A percentile compares a stretch with the other conserved stretches of the same genome.
These are phyloP conservation scores for Papilio helenus DNA, from an alignment of 1,140 invertebrate species.

Conservation along the genomic window DNA sequence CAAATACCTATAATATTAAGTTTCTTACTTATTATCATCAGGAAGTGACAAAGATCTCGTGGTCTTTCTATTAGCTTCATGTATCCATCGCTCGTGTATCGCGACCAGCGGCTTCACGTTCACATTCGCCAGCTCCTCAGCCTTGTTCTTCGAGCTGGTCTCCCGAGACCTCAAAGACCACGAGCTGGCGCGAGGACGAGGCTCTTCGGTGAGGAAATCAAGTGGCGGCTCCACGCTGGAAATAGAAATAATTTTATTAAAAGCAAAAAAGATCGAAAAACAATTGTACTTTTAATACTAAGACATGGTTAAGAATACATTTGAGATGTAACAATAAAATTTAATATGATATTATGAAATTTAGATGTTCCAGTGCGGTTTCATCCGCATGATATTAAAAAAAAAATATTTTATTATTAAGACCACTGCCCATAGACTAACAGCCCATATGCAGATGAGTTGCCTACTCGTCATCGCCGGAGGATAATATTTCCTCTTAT, in stretches of 20 bases:
- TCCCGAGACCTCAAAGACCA: constrained; percentile 48
- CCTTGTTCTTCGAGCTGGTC: constrained; percentile 42
- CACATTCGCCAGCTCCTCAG: constrained; percentile 64
- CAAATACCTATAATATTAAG: neutral
- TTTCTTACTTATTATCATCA: constrained; percentile 61
- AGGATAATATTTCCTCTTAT: no score
- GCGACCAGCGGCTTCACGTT: constrained; percentile 79
- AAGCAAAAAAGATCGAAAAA: no score
- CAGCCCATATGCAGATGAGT: no score
- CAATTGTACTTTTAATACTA: no score
- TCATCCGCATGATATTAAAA: no score
- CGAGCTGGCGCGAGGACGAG: constrained; percentile 39
- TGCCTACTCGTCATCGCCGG: no score
- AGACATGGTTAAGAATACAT: no score
- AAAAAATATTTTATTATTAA: no score
- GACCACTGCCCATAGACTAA: no score
- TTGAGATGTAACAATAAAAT: no score
- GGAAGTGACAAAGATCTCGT: constrained; percentile 69
- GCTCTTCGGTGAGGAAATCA: constrained; percentile 49
- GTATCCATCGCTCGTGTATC: constrained; percentile 79
- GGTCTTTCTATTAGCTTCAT: constrained; percentile 71
- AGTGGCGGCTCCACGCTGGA: constrained; percentile 54
- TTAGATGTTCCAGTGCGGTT: no score
- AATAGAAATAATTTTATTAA: neutral
- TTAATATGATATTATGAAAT: no score